Evolutionary conservation across 2,888 invertebrate genomes (phyloP).

Genomic region (Dynastes grantii): DNA sequence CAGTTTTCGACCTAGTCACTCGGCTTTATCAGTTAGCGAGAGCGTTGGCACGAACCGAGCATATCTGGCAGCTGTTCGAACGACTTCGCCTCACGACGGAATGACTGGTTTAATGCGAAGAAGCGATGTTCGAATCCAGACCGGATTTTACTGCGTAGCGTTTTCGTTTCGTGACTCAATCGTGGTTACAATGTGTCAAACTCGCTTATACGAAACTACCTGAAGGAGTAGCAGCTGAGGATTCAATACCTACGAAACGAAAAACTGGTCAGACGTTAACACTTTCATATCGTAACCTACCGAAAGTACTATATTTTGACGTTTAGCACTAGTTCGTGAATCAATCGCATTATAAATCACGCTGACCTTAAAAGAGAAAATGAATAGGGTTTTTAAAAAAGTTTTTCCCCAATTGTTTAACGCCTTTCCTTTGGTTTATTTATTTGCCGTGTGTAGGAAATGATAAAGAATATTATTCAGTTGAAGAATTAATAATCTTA

Average conservation of each 20-base stretch:
- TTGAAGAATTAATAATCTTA: too few relatives aligned
- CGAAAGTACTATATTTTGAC: neutral
- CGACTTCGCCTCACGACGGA: neutral
- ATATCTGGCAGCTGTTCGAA: too few relatives aligned
- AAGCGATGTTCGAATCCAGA: slow-evolving; percentile 9
- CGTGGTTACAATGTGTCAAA: neutral
- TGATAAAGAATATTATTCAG: too few relatives aligned
- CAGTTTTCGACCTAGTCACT: slow-evolving; percentile 31
- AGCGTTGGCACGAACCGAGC: neutral
- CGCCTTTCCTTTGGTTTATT: neutral
- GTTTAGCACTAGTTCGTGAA: slow-evolving; percentile 2
- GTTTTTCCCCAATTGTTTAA: too few relatives aligned
- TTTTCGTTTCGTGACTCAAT: slow-evolving; percentile 18
- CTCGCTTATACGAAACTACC: neutral
- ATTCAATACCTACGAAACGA: too few relatives aligned
- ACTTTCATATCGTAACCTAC: neutral
- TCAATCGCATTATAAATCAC: neutral
- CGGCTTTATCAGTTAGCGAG: neutral
- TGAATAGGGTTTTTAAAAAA: neutral
- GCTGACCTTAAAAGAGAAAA: slow-evolving; percentile 4
- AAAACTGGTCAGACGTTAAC: neutral
- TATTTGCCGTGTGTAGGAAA: neutral
- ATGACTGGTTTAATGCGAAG: neutral
- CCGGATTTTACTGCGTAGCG: neutral
- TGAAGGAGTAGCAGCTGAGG: neutral